Percentiles rank a stretch among this genome's conserved stretches.
phyloP scores from a whole-genome alignment of 2,113 vertebrate genomes.

The Sminthopsis crassicaudata region DNA sequence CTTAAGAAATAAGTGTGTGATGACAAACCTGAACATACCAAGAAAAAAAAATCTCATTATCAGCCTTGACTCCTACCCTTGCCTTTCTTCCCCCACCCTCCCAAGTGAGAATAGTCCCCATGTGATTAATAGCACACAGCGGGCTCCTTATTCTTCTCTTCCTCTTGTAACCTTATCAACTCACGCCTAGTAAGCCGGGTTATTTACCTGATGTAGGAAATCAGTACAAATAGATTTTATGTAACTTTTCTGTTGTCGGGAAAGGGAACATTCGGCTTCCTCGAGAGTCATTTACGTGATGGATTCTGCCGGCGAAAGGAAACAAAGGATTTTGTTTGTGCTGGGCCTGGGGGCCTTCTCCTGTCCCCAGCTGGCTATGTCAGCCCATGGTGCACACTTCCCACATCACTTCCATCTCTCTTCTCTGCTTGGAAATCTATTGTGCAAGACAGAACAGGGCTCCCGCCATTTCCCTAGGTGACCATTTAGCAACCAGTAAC shows the following conservation, averaged over 20 bases:
- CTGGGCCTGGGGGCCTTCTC: neutral
- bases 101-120: accelerated
- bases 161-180: conserved; percentile 12
- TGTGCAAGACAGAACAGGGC: neutral
- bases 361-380: neutral
- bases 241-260: conserved; percentile 57
- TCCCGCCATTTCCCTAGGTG: neutral
- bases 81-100: neutral
- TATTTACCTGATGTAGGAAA: conserved; percentile 36
- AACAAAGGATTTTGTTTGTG: neutral
- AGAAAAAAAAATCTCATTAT: neutral
- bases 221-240: conserved; percentile 60
- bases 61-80: accelerated
- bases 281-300: neutral
- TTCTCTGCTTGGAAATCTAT: neutral
- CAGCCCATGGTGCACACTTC: neutral
- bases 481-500: neutral
- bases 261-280: conserved; percentile 63
- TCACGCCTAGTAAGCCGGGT: neutral
- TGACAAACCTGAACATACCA: neutral
- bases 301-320: neutral
- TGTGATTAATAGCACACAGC: accelerated
- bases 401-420: neutral
- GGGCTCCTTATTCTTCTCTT: neutral
- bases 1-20: conserved; percentile 9